Conservation (phyloP, 2,797 vertebrate species). For the Muraenolepis orangiensis region DNA sequence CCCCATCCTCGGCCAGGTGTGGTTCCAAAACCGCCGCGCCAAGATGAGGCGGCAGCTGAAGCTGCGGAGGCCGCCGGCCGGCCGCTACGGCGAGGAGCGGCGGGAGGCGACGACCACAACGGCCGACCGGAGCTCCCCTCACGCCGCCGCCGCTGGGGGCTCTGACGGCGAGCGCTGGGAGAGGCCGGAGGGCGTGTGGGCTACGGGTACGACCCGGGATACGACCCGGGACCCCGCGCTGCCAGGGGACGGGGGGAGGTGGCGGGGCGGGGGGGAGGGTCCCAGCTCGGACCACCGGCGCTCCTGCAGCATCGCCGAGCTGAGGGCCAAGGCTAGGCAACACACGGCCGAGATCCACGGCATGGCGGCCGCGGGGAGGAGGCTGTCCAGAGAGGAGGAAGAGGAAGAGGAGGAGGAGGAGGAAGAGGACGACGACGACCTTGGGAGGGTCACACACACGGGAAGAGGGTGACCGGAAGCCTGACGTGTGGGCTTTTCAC, state of each 20-base stretch:
- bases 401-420: not conserved
- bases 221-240: not conserved
- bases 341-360: constrained; percentile 75
- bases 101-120: constrained; percentile 35
- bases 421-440: not conserved
- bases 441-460: constrained; percentile 52
- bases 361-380: constrained; percentile 43
- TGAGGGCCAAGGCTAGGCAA: constrained; percentile 79
- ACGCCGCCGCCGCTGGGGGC: constrained; percentile 37
- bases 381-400: not conserved
- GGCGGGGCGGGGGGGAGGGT: constrained; percentile 35
- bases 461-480: constrained; percentile 41
- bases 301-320: constrained; percentile 77
- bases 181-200: constrained; percentile 21
- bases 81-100: constrained; percentile 34
- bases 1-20: constrained; percentile 67
- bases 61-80: constrained; percentile 63
- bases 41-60: constrained; percentile 86
- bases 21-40: constrained; percentile 85
- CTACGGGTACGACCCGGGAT: too few species aligned
- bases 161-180: constrained; percentile 57
- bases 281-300: constrained; percentile 70
- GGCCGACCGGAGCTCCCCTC: not conserved
- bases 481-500: constrained; percentile 50
- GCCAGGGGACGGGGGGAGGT: not conserved